phyloP scores from a whole-genome alignment of 2,797 vertebrate genomes.

The Tachyglossus aculeatus region DNA sequence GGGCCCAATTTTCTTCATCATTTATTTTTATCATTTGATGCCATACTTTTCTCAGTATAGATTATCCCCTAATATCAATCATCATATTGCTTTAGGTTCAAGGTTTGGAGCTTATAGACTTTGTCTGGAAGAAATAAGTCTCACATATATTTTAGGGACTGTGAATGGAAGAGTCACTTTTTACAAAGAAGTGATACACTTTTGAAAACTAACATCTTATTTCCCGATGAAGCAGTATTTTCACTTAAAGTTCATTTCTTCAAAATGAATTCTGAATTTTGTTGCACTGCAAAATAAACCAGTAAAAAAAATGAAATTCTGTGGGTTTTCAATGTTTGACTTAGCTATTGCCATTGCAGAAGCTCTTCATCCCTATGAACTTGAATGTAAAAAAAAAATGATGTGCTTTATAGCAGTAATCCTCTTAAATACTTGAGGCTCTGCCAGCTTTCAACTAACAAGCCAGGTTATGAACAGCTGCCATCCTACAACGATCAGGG shows the following conservation, averaged over 20 bases:
- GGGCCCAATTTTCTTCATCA: no score
- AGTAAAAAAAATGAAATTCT: constrained; percentile 29
- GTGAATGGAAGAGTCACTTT: no score
- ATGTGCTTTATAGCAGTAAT: constrained; percentile 74
- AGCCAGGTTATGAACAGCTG: constrained; percentile 71
- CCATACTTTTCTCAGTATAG: no score
- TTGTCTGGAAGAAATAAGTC: constrained; percentile 1
- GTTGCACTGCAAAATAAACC: constrained; percentile 41
- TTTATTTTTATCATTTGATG: no score
- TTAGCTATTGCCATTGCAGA: constrained; percentile 58
- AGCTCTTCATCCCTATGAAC: constrained; percentile 60
- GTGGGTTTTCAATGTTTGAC: constrained; percentile 30
- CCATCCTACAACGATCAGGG: constrained; percentile 60
- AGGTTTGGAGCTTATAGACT: constrained; percentile 54
- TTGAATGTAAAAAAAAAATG: constrained; percentile 65
- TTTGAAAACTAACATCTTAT: constrained; percentile 34
- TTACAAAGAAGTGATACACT: no score
- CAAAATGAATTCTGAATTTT: constrained; percentile 35
- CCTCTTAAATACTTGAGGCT: constrained; percentile 74
- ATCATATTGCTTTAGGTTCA: constrained; percentile 50
- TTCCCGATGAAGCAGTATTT: constrained; percentile 40
- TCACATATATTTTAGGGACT: no score
- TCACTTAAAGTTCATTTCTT: constrained; percentile 52
- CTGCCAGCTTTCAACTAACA: constrained; percentile 77
- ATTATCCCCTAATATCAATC: no score